Evolutionary conservation across 35 echinoderm and acorn worm species (phyloP), one percentile per base, ranked within the genome.

Genomic region (Nesometra sesokonis): DNA sequence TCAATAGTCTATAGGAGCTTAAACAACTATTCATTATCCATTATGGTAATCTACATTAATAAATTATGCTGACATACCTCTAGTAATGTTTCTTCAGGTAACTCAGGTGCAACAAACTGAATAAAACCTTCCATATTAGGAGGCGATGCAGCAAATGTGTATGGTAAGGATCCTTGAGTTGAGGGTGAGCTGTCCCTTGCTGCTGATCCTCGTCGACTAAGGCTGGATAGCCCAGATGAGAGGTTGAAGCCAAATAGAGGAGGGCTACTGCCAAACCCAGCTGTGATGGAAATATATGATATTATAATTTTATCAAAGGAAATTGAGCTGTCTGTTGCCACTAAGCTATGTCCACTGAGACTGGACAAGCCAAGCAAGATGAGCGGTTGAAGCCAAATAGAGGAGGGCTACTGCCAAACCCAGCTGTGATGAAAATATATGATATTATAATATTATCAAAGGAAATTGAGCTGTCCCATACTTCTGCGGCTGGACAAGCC

Each of bases 71-170:
- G 38, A 7, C 85, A 84, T 78, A 97, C 95, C 87, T 91, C 93
- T 77, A 99, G 85, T 4, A 99, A 47, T 17, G 96, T 99, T 80
- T 99, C 96, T 78, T 99, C 96, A 33, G 93, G 88, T 3, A 99
- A 93, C 34, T 99, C 96, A 46, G 96, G 96, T 17, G 96, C 92
- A 47, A 94, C 90, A 84, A 99, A 99, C 38, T 84, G 90, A 88
- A 99, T 99, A 37, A 93, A 93, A 52, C 96, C 96, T 88, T 94
- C 90, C 96, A 99, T 99, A 52, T 93, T 94, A n/a, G 96, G 92
- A 39, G 96, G 96, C 4, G 96, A 99, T 29, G 96, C 86, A 37
- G 92, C 92, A 85, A 94, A 99, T 11, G 92, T 87, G 43, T 93
- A 78, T 67, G 52, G 52, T 19, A 67, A 27, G n/a, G 96, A 94